Conservation (phyloP, 2,888 invertebrate genomes). For the Limnephilus rhombicus region DNA sequence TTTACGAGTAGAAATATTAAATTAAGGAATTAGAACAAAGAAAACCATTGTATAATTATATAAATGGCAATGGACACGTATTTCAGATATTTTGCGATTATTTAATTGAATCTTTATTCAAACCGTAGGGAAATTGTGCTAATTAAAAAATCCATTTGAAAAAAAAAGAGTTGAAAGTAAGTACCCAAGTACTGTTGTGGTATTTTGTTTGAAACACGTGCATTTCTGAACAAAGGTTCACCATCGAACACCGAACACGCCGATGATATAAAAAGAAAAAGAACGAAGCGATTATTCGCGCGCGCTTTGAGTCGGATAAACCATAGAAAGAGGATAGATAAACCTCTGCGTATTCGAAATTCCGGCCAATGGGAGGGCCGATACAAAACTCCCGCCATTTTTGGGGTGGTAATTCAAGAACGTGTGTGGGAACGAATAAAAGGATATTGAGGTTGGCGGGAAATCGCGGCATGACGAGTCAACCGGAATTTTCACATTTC, state of each 20-base stretch:
- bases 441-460: not conserved
- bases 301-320: constrained; percentile 54
- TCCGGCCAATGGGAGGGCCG: constrained; percentile 52
- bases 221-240: not conserved
- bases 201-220: not conserved
- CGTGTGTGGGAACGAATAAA: constrained; percentile 24
- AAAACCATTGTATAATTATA: too few relatives aligned
- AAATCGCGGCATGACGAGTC: not conserved
- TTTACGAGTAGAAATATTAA: too few relatives aligned
- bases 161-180: too few relatives aligned
- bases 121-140: too few relatives aligned
- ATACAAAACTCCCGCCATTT: constrained; percentile 37
- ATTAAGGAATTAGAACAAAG: too few relatives aligned
- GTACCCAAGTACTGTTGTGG: too few relatives aligned
- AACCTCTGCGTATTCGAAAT: constrained; percentile 61
- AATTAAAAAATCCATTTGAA: too few relatives aligned
- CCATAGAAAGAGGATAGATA: constrained; percentile 38
- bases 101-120: too few relatives aligned
- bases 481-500: not conserved
- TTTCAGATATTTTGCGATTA: too few relatives aligned
- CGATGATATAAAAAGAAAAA: constrained; percentile 11
- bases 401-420: constrained; percentile 15
- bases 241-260: not conserved
- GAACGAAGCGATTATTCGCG: constrained; percentile 37
- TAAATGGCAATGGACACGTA: too few relatives aligned